phyloP scores from a whole-genome alignment of 30 jellyfish, hydroid and myxozoan genomes.

The Nemopilema nomurai region DNA sequence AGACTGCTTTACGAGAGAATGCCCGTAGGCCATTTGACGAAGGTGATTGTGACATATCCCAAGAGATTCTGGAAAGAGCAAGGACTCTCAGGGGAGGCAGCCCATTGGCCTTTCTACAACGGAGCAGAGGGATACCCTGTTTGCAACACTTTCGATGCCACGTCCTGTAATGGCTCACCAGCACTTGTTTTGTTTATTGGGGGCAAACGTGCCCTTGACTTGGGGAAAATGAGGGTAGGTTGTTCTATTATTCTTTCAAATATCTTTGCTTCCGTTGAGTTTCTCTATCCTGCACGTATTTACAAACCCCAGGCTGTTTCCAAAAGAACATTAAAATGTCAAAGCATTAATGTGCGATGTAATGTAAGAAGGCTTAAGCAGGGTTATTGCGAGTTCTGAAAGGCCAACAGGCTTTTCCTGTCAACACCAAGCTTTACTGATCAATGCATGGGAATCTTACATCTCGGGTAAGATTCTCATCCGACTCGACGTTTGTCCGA shows the following conservation, averaged over 20 bases:
- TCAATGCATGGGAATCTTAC: too few species aligned
- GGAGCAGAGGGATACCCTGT: slow-evolving; percentile 66
- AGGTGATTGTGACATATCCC: slow-evolving; percentile 58
- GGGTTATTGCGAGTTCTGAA: too few species aligned
- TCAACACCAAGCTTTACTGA: too few species aligned
- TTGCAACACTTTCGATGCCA: slow-evolving; percentile 63
- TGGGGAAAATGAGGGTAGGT: slow-evolving; percentile 65
- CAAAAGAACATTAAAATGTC: too few species aligned
- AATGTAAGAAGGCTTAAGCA: slow-evolving; percentile 7
- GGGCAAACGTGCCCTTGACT: slow-evolving; percentile 63
- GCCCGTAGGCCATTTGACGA: slow-evolving; percentile 69
- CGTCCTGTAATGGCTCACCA: slow-evolving; percentile 62
- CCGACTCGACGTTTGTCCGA: too few species aligned
- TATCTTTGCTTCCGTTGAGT: too few species aligned
- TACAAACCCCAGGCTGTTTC: too few species aligned
- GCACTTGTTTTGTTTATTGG: slow-evolving; percentile 64
- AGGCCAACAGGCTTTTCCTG: too few species aligned
- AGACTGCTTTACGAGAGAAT: slow-evolving; percentile 47
- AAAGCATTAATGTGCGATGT: too few species aligned
- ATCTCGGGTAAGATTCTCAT: too few species aligned
- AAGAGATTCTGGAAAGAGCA: slow-evolving; percentile 74
- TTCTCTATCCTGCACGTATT: too few species aligned
- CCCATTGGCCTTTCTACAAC: slow-evolving; percentile 60
- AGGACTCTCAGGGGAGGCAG: slow-evolving; percentile 72
- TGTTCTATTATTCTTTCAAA: neutral